Conservation (phyloP, 2,888 invertebrate species). For the Onthophagus sagittarius region DNA sequence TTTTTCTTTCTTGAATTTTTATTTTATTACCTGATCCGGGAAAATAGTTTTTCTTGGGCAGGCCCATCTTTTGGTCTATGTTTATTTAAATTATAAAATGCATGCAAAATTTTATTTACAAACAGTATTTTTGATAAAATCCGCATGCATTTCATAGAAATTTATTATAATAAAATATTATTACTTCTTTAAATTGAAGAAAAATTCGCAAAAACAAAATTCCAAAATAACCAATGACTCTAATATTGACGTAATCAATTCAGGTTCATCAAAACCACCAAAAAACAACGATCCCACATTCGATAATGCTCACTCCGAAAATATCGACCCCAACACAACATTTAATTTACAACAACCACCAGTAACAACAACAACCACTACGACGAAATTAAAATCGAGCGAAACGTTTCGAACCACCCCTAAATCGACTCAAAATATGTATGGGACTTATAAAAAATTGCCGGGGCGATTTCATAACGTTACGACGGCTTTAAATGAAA, state of each 20-base stretch:
- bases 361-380: not conserved
- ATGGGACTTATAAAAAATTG: conserved; percentile 21
- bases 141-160: no score
- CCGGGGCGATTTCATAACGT: conserved; percentile 12
- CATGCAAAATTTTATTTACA: not conserved
- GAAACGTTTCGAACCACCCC: conserved; percentile 25
- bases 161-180: no score
- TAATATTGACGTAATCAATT: not conserved
- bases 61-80: not conserved
- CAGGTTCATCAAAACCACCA: conserved; percentile 17
- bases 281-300: conserved; percentile 15
- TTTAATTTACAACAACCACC: conserved; percentile 13
- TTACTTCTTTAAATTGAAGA: no score
- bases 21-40: not conserved
- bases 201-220: no score
- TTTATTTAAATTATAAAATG: not conserved
- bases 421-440: conserved; percentile 13
- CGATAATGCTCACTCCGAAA: conserved; percentile 27
- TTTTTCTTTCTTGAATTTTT: not conserved
- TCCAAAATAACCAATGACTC: not conserved
- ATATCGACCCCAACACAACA: conserved; percentile 31
- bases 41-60: not conserved
- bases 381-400: conserved; percentile 14
- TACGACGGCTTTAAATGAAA: conserved; percentile 16
- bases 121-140: not conserved